Percentiles rank a stretch among this genome's conserved stretches.
phyloP scores from a whole-genome alignment of 2,888 invertebrate genomes.

The Brachypalpus laphriformis region DNA sequence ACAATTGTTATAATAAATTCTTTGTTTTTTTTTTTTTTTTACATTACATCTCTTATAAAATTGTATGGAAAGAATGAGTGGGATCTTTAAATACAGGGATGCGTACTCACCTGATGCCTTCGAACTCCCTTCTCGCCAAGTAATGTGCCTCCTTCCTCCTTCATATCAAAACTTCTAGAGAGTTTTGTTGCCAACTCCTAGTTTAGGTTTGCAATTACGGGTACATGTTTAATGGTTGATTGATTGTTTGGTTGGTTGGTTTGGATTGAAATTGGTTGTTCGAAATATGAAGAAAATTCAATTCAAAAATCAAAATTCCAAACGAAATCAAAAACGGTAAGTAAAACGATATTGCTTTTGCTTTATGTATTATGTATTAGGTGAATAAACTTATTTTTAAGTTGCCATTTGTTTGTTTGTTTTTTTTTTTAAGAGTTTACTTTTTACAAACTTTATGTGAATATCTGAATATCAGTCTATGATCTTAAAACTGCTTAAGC shows the following conservation, averaged over 20 bases:
- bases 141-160: constrained; percentile 90
- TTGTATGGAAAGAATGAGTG: constrained; percentile 4
- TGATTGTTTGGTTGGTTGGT: constrained; percentile 75
- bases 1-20: neutral
- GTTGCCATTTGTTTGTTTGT: constrained; percentile 47
- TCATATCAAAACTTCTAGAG: constrained; percentile 94
- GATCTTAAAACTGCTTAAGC: constrained; percentile 61
- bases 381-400: constrained; percentile 38
- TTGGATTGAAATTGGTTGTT: constrained; percentile 74
- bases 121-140: constrained; percentile 88
- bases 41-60: neutral
- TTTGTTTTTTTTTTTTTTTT: neutral
- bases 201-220: constrained; percentile 77
- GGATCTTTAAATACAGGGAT: constrained; percentile 52
- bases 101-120: constrained; percentile 85
- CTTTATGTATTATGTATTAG: constrained; percentile 42
- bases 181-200: constrained; percentile 94
- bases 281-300: constrained; percentile 74
- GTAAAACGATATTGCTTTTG: constrained; percentile 48
- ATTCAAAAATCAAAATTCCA: constrained; percentile 57
- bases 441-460: constrained; percentile 47
- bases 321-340: constrained; percentile 37
- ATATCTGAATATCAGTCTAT: constrained; percentile 25
- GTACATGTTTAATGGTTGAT: constrained; percentile 72
- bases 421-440: constrained; percentile 27